A percentile compares a stretch with the other conserved stretches of the same genome.
Evolutionary conservation across 2,113 vertebrate genomes (phyloP).

Genomic region (Xyliphius kryptos): DNA sequence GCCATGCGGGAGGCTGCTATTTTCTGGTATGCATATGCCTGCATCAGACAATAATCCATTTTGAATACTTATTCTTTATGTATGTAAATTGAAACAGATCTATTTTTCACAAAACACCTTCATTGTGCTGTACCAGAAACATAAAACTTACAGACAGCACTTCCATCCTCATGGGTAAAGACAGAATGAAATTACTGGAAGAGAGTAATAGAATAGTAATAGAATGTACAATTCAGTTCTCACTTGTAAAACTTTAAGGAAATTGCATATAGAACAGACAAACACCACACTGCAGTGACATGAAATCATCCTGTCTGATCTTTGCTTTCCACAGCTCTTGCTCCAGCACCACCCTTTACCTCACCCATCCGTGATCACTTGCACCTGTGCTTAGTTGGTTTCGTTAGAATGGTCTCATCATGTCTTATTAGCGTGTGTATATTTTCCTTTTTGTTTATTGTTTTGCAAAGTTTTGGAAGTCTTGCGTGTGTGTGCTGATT

Average conservation of each 20-base stretch:
- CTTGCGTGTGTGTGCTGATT: not conserved
- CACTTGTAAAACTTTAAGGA: not conserved
- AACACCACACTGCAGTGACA: not conserved
- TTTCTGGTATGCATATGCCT: constrained; percentile 36
- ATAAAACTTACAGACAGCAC: not conserved
- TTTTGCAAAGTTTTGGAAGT: constrained; percentile 3
- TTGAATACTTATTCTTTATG: constrained; percentile 38
- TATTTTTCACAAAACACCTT: constrained; percentile 24
- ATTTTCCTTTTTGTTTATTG: constrained; percentile 8
- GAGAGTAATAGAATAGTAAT: no score
- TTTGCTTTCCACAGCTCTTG: constrained; percentile 4
- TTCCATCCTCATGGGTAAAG: not conserved
- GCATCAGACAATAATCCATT: constrained; percentile 30
- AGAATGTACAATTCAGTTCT: no score
- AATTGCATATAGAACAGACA: not conserved
- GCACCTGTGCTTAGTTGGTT: constrained; percentile 8
- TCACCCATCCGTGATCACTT: constrained; percentile 1
- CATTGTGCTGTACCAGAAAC: not conserved
- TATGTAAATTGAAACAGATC: constrained; percentile 32
- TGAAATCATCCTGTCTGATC: constrained; percentile 2
- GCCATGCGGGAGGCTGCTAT: not conserved
- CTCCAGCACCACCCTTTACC: not conserved
- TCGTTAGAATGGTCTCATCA: constrained; percentile 19
- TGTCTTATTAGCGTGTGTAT: constrained; percentile 3
- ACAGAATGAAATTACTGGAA: no score